Base-by-base conservation (phyloP, 1,140 invertebrate species). In the Oscheius sp. region DNA sequence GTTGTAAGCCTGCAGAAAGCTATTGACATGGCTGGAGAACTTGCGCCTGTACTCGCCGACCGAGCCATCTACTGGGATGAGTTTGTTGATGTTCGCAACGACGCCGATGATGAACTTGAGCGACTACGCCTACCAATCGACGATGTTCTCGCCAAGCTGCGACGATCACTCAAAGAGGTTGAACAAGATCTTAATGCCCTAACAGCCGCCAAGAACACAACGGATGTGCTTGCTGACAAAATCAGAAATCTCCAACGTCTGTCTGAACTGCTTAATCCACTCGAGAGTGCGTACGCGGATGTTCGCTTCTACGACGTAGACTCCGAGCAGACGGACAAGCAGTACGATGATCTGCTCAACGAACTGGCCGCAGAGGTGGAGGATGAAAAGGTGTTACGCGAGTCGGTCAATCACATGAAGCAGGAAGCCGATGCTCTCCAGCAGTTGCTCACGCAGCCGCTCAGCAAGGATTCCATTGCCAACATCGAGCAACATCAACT, bases 241-340 rank as follows among this genome's bases (percentile, higher is more conserved):
- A 68, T 80, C 28, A 52, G 68, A 20, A 38, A 74, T n/a, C 52
- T 79, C 26, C 78, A 79, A 65, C 45, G 59, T 18, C 76, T 79
- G 20, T 79, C 73, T 32, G 78, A 82, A 66, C 52, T 79, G 52
- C 80, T 79, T 18, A 72, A 79, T 70, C 78, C 78, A 15, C 74
- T 79, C 23, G 78, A 80, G 61, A 81, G 42, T 28, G 72, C 77
- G 4, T 81, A 80, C 61, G 77, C 79, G 20, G 78, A 79, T 59
- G 78, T 79, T 28, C 79, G 78, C 23, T 79, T 79, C 59, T 68
- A 82, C 28, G 78, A 79, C 46, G 72, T 81, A n/a, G 78, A 79
- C 38, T 67, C 58, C 23, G 79, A 80, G 38, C 79, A 79, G 38
- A 70, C 73, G 35, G 59, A 79, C n/a, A 55, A 80, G 35, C 78